phyloP scores from a whole-genome alignment of 2,888 invertebrate species.

The Hanleya hanleyi region DNA sequence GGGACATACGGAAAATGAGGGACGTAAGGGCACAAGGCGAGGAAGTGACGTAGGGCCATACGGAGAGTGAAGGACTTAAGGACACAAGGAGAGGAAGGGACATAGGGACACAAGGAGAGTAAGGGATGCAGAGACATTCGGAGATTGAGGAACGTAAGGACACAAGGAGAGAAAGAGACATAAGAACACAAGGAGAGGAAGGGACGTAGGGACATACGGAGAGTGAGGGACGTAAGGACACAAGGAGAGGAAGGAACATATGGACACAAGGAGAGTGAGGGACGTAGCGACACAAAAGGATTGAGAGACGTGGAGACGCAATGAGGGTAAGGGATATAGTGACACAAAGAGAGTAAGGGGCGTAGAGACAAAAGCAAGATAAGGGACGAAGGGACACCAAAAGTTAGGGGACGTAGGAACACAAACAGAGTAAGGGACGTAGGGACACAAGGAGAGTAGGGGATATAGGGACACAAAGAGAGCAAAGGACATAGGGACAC shows the following conservation, averaged over 20 bases:
- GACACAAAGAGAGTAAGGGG: too few species aligned
- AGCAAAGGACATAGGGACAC: conserved; percentile 8
- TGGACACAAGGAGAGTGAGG: not conserved
- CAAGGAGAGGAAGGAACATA: not conserved
- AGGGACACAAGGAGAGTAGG: conserved; percentile 3
- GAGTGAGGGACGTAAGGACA: not conserved
- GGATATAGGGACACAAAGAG: conserved; percentile 7
- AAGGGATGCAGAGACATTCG: conserved; percentile 14
- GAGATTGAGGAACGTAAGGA: not conserved
- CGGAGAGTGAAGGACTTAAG: conserved; percentile 2
- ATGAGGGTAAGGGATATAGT: too few species aligned
- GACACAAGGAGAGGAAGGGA: conserved; percentile 3
- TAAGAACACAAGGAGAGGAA: not conserved
- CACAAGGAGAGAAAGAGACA: not conserved
- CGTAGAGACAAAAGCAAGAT: too few species aligned
- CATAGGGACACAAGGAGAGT: not conserved
- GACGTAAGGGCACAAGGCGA: not conserved
- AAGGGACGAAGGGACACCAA: too few species aligned
- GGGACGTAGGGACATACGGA: not conserved
- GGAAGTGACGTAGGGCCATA: conserved; percentile 6
- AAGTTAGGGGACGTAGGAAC: not conserved
- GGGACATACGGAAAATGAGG: conserved; percentile 10
- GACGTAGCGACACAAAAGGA: not conserved
- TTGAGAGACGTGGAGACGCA: too few species aligned
- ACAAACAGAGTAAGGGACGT: not conserved